phyloP scores from a whole-genome alignment of 2,888 invertebrate species.

The Tipula unca region DNA sequence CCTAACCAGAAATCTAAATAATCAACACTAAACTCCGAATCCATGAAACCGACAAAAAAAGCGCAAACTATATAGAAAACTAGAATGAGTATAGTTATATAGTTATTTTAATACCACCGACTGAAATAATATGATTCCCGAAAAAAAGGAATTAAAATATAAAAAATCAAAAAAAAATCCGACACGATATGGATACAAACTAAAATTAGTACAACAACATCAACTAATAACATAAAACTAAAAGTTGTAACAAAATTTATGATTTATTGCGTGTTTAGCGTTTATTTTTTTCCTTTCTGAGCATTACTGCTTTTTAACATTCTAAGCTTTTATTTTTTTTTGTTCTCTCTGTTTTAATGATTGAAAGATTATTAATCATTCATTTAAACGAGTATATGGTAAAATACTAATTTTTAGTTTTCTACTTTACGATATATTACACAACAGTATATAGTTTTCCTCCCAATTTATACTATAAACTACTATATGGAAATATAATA shows the following conservation, averaged over 20 bases:
- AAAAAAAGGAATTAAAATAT: background rate
- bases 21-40: background rate
- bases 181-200: background rate
- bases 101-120: background rate
- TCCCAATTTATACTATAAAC: too few relatives aligned
- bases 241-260: background rate
- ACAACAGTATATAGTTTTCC: background rate
- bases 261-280: background rate
- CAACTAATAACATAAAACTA: background rate
- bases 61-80: too few relatives aligned
- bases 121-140: background rate
- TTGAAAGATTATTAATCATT: background rate
- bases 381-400: background rate
- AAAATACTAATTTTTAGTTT: background rate
- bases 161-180: background rate
- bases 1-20: background rate
- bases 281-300: background rate
- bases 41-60: background rate
- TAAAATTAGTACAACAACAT: background rate
- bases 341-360: background rate
- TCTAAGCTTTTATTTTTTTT: background rate
- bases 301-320: background rate
- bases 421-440: background rate
- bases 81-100: background rate
- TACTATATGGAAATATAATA: too few relatives aligned